Percentiles rank a stretch among this genome's conserved stretches.
Conservation (phyloP, 2,888 invertebrate species). For the Pristionchus fissidentatus region DNA sequence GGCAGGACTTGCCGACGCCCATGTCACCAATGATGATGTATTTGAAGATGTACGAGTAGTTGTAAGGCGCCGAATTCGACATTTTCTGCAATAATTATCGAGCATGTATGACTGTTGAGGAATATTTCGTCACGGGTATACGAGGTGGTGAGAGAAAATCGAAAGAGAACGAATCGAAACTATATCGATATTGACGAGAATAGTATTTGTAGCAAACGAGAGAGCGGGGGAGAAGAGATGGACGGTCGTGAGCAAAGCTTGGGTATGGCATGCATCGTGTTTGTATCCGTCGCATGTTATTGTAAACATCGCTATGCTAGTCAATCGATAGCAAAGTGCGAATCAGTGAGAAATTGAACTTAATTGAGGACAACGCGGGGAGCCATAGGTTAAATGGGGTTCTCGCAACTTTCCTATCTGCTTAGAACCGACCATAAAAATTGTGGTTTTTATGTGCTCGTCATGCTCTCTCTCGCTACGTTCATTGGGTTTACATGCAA, state of each 20-base stretch:
- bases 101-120: background rate
- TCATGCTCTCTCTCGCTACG: too few relatives aligned
- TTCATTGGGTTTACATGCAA: too few relatives aligned
- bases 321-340: background rate
- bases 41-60: conserved; percentile 99
- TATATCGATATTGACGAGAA: background rate
- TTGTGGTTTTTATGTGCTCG: too few relatives aligned
- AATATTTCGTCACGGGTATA: background rate
- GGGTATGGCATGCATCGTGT: conserved; percentile 3
- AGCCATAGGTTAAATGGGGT: too few relatives aligned
- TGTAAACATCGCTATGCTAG: background rate
- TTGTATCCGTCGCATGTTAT: background rate
- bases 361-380: too few relatives aligned
- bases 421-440: too few relatives aligned
- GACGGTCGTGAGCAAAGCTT: conserved; percentile 10
- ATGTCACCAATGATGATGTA: conserved; percentile 99
- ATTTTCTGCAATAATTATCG: conserved; percentile 50
- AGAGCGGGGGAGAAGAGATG: background rate
- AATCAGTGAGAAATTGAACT: background rate
- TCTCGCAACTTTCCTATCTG: too few relatives aligned
- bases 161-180: background rate
- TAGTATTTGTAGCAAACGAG: background rate
- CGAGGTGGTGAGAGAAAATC: background rate
- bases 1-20: conserved; percentile 99
- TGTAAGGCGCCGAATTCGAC: conserved; percentile 90